These are phyloP conservation scores for Oncorhynchus clarkii DNA, from an alignment of 2,113 vertebrate genomes.

Conservation along the genomic window DNA sequence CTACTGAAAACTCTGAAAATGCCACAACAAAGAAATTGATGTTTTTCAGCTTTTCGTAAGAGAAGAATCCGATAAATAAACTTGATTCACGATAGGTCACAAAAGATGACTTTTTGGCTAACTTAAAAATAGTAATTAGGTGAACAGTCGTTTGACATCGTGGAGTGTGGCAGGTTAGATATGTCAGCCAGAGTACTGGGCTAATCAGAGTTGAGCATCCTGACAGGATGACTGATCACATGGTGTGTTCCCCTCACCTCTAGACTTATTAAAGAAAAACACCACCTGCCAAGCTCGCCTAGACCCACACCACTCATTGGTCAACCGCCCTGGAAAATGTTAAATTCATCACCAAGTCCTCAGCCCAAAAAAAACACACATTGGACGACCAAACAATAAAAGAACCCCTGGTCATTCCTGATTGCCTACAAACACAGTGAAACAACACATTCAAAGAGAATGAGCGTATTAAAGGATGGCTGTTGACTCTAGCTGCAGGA, in stretches of 20 bases:
- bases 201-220: slow-evolving; percentile 54
- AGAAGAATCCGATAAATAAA: slow-evolving; percentile 3
- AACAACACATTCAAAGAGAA: slow-evolving; percentile 40
- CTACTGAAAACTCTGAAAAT: slow-evolving; percentile 9
- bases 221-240: slow-evolving; percentile 66
- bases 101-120: slow-evolving; percentile 14
- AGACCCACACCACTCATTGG: slow-evolving; percentile 48
- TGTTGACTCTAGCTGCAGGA: slow-evolving; percentile 51
- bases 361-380: slow-evolving; percentile 56
- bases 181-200: slow-evolving; percentile 39
- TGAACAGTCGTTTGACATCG: slow-evolving; percentile 24
- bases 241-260: slow-evolving; percentile 64
- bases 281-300: slow-evolving; percentile 52
- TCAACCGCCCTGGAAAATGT: slow-evolving; percentile 50
- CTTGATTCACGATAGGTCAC: slow-evolving; percentile 10
- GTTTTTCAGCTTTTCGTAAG: not conserved
- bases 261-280: slow-evolving; percentile 73
- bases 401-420: slow-evolving; percentile 46
- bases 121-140: slow-evolving; percentile 22
- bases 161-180: slow-evolving; percentile 51
- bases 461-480: slow-evolving; percentile 36
- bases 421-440: slow-evolving; percentile 40
- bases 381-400: slow-evolving; percentile 32
- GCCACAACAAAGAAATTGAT: slow-evolving; percentile 1
- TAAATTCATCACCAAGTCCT: slow-evolving; percentile 64